Evolutionary conservation across 2,113 vertebrate species (phyloP).

Genomic region (Heterotilapia buettikoferi): DNA sequence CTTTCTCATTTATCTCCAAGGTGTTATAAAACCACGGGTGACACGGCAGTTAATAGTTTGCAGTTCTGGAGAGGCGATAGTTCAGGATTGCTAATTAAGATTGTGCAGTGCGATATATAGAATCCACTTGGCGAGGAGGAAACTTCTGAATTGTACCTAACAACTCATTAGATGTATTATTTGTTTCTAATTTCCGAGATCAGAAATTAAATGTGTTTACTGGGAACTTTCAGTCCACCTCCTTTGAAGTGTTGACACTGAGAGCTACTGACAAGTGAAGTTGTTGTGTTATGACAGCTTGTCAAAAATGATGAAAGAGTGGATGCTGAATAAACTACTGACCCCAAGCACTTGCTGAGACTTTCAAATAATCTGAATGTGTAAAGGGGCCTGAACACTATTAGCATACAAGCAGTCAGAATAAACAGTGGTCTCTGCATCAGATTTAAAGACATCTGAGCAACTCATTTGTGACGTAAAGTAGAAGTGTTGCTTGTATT

Average conservation of each 20-base stretch:
- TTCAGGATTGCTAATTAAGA: not conserved
- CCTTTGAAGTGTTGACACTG: not conserved
- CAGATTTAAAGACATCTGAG: not conserved
- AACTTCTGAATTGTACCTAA: not conserved
- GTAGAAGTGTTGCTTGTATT: not conserved
- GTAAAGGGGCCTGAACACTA: not conserved
- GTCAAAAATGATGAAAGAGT: not conserved
- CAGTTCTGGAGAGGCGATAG: not conserved
- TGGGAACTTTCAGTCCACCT: not conserved
- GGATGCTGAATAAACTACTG: not conserved
- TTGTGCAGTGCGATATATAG: not conserved
- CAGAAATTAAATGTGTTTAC: not conserved
- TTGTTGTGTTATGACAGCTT: constrained; percentile 11
- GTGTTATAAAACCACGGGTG: not conserved
- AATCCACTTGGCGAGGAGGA: not conserved
- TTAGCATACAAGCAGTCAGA: constrained; percentile 45
- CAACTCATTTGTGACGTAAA: not conserved
- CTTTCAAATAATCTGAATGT: not conserved
- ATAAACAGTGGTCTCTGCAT: not conserved
- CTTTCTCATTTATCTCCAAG: not conserved
- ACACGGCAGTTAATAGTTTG: not conserved
- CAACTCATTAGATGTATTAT: not conserved
- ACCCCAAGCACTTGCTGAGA: not conserved
- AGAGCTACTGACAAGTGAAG: constrained; percentile 5
- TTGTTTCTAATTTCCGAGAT: not conserved